Evolutionary conservation across 2,888 invertebrate species (phyloP), one percentile per base, ranked within the genome.

Genomic region (Lasius fuliginosus): DNA sequence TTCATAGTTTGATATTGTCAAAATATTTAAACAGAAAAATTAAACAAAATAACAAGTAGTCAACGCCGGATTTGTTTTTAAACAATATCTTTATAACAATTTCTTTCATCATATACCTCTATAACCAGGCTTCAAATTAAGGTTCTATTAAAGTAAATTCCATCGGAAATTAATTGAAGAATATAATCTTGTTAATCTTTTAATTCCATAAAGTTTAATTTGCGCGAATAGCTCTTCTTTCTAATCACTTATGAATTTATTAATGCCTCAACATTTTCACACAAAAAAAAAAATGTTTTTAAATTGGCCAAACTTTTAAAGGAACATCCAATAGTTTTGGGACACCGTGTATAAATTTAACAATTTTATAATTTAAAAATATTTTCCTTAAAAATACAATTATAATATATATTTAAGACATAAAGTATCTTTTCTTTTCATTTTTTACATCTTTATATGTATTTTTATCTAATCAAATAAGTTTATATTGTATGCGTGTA

Each of bases 391-490:
- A 53, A 53, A n/a, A 53, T 53, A 53, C n/a, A 53, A n/a, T 53
- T 53, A 53, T 53, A 53, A 53, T 53, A 23, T 23, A 23, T 23
- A 23, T 53, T 53, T 53, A 53, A 53, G 53, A n/a, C n/a, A 18
- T 49, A 53, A 53, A 53, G 0, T n/a, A 18, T 49, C 5, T 6
- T 8, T 18, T 46, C 15, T 46, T 18, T 49, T 49, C 6, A 18
- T 49, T 18, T 49, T 49, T 49, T 49, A 49, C 18, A 49, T 49
- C 1, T 49, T 49, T 18, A 18, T 33, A 33, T 33, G 30, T 11
- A 71, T 18, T 53, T 73, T 73, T 67, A 18, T 40, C 18, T 58
- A 40, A 40, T 58, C 4, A 56, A 56, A 58, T 23, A 23, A 18
- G 1, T 49, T 49, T 49, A 46, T 15, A 8, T 53, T n/a, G 8